Conservation (phyloP, 2,888 invertebrate species). For the Protonemura montana region DNA sequence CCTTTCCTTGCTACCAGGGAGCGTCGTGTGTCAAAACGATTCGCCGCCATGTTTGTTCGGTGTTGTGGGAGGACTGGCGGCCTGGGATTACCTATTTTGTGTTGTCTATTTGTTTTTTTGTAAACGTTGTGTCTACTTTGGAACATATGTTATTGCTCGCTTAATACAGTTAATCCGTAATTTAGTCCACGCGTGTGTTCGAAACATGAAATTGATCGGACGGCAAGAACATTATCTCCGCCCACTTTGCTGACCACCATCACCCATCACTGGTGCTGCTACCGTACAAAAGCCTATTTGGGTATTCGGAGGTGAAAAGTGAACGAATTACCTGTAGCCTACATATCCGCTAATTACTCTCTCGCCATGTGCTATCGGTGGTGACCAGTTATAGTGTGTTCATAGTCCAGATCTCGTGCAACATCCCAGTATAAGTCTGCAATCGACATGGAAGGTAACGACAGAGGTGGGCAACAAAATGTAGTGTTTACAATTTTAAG, state of each 20-base stretch:
- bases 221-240: neutral
- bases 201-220: neutral
- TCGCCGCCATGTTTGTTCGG: neutral
- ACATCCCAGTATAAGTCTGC: neutral
- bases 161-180: neutral
- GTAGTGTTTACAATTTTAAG: constrained; percentile 26
- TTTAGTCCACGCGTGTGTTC: neutral
- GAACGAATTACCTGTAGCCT: neutral
- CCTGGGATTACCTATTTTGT: neutral
- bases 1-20: neutral
- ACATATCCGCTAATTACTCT: neutral
- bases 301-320: neutral
- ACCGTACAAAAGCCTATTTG: neutral
- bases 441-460: constrained; percentile 56
- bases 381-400: neutral
- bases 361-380: constrained; percentile 4
- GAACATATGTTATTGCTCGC: no score
- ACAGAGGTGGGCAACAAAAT: constrained; percentile 56
- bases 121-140: neutral
- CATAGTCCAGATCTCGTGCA: neutral
- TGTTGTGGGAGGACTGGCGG: constrained; percentile 1
- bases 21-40: neutral
- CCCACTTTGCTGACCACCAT: constrained; percentile 3
- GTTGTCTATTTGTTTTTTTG: neutral
- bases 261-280: constrained; percentile 12